These are phyloP conservation scores for Mechanitis mazaeus DNA, from an alignment of 2,888 invertebrate species.

Conservation along the genomic window DNA sequence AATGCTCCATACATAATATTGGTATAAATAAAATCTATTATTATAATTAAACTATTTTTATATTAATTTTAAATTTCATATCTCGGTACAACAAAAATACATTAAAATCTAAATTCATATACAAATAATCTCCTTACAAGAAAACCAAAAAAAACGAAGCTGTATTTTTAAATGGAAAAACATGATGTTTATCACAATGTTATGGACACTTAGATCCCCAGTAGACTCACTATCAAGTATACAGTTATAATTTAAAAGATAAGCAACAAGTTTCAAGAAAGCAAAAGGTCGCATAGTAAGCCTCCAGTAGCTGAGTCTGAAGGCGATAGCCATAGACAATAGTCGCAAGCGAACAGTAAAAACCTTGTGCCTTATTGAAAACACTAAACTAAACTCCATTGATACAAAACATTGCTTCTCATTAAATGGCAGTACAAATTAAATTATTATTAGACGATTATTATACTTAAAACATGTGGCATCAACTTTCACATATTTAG, in stretches of 20 bases:
- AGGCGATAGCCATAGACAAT: slow-evolving; percentile 12
- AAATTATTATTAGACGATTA: too few relatives aligned
- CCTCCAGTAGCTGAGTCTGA: slow-evolving; percentile 1
- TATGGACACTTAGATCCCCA: slow-evolving; percentile 68
- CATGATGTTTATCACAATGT: slow-evolving; percentile 74
- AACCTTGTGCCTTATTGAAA: slow-evolving; percentile 72
- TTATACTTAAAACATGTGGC: too few relatives aligned
- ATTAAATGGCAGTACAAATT: slow-evolving; percentile 15
- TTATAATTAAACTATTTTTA: slow-evolving; percentile 59
- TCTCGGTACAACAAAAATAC: slow-evolving; percentile 66
- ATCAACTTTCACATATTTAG: too few relatives aligned
- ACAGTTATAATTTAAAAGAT: slow-evolving; percentile 67
- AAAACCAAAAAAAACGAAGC: slow-evolving; percentile 62
- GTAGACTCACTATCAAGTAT: slow-evolving; percentile 71
- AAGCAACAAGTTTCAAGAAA: slow-evolving; percentile 66
- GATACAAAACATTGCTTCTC: slow-evolving; percentile 66
- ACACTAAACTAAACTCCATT: slow-evolving; percentile 59
- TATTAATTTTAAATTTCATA: slow-evolving; percentile 57
- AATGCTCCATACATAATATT: slow-evolving; percentile 63
- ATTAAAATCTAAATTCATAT: slow-evolving; percentile 71
- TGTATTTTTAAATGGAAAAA: slow-evolving; percentile 68
- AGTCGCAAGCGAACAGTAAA: slow-evolving; percentile 26
- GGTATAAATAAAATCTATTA: slow-evolving; percentile 67
- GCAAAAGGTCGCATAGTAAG: slow-evolving; percentile 51
- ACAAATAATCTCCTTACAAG: slow-evolving; percentile 68